Evolutionary conservation across 1,140 invertebrate genomes (phyloP).

Genomic region (Antheraea pernyi): DNA sequence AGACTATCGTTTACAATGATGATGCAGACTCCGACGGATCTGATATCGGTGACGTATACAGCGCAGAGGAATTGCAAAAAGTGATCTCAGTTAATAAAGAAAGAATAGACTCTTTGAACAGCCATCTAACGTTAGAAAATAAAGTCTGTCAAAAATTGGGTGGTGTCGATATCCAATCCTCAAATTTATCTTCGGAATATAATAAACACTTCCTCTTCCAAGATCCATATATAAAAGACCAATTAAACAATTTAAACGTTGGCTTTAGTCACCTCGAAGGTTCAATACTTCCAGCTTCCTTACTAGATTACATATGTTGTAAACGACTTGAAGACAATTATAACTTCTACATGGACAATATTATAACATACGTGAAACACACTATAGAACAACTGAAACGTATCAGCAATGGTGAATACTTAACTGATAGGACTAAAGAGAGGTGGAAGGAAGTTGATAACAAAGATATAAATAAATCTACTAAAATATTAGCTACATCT

Average conservation of each 20-base stretch:
- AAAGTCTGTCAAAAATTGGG: slow-evolving; percentile 60
- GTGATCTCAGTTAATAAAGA: slow-evolving; percentile 54
- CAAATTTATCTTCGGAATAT: slow-evolving; percentile 35
- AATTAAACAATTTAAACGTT: slow-evolving; percentile 45
- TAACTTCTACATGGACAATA: slow-evolving; percentile 68
- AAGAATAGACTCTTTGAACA: slow-evolving; percentile 50
- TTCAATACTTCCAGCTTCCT: slow-evolving; percentile 43
- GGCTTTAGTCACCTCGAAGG: slow-evolving; percentile 32
- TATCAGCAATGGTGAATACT: slow-evolving; percentile 70
- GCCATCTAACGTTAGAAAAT: slow-evolving; percentile 39
- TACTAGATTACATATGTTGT: slow-evolving; percentile 63
- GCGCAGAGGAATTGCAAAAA: slow-evolving; percentile 51
- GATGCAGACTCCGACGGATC: slow-evolving; percentile 55
- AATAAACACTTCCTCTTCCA: slow-evolving; percentile 47
- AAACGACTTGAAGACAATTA: slow-evolving; percentile 62
- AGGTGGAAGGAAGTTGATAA: slow-evolving; percentile 56
- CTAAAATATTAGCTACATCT: slow-evolving; percentile 47
- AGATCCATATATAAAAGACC: slow-evolving; percentile 50
- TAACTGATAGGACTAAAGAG: slow-evolving; percentile 63
- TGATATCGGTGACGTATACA: slow-evolving; percentile 53
- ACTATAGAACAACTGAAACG: slow-evolving; percentile 69
- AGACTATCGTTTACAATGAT: slow-evolving; percentile 59
- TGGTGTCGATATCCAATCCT: slow-evolving; percentile 45
- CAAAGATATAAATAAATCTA: slow-evolving; percentile 16
- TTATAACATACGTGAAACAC: slow-evolving; percentile 62